Conservation (phyloP, 2,113 vertebrate genomes). For the Aix galericulata region DNA sequence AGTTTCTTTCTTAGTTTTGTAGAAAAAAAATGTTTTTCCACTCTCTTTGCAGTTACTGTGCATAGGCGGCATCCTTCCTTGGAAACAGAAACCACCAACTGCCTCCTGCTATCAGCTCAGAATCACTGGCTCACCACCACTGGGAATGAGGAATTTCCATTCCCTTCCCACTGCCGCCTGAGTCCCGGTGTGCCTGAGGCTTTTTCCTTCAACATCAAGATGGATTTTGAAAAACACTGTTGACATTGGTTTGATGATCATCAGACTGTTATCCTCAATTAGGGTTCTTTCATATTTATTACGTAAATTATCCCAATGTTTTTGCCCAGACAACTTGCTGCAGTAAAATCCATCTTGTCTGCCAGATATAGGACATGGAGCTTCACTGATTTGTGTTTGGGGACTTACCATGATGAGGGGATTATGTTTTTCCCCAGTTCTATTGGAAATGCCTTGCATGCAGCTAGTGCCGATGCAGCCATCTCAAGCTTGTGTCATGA, state of each 20-base stretch:
- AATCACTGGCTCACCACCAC: not conserved
- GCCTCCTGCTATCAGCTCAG: not conserved
- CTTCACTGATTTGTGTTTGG: not conserved
- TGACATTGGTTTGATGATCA: not conserved
- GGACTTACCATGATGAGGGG: rapidly evolving
- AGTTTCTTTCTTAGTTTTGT: not conserved
- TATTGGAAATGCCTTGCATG: not conserved
- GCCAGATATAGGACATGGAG: not conserved
- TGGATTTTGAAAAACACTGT: rapidly evolving
- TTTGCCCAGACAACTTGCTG: not conserved
- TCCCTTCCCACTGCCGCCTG: not conserved
- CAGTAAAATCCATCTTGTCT: not conserved
- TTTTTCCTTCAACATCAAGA: not conserved
- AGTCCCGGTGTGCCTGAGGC: not conserved
- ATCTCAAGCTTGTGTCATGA: not conserved
- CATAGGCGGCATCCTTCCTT: not conserved
- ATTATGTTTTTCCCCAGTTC: not conserved
- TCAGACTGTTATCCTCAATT: not conserved
- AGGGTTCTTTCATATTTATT: not conserved
- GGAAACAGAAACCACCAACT: not conserved
- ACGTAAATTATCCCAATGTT: not conserved
- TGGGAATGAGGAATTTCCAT: not conserved
- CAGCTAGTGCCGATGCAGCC: rapidly evolving
- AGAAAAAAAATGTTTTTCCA: not conserved
- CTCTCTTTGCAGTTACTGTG: not conserved